Base-by-base conservation (phyloP, 1,140 invertebrate species). In the Diorhabda elongata region DNA sequence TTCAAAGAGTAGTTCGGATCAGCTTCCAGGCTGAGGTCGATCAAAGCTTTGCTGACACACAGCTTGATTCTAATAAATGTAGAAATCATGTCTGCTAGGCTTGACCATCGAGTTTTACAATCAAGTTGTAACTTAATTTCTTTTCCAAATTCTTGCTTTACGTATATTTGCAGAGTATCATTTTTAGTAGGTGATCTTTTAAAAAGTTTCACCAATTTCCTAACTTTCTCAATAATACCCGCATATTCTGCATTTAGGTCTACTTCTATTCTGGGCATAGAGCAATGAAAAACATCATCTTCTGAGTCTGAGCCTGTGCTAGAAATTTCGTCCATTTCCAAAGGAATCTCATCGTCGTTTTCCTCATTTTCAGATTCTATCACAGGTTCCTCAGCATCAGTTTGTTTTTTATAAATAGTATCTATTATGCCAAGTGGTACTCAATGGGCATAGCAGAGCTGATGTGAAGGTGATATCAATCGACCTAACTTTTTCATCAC, bases 361-460 rank as follows among this genome's bases (percentile, higher is more conserved):
- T 65, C 56, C 42, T 63, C 60, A 41, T 69, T 45, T 58, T 70
- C 61, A 45, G 65, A 70, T 43, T 63, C 44, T 57, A 61, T 58
- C 2, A 56, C 52, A 56, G 56, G 3, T 61, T 67, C 47, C 58
- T 68, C 59, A 62, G 11, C 60, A 68, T 68, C 59, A 68, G 60
- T 52, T 65, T 65, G 44, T 59, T 69, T 69, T 58, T 69, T 69
- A 65, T 69, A 65, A 59, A 69, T 65, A 2, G 44, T 44, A 58
- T 59, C 68, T 64, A 65, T 64, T 64, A 69, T 57, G 42, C 47
- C 68, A 57, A 69, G 56, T 65, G 65, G 62, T 41, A 65, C 61
- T 65, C 61, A 61, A 68, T 68, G 58, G 44, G 41, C 44, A 58
- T 64, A 70, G 44, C 56, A 72, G 43, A 68, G 56, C 11, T 65